Percentiles rank a stretch among this genome's conserved stretches.
Evolutionary conservation across 2,113 vertebrate species (phyloP).

Genomic region (Oryzias javanicus): DNA sequence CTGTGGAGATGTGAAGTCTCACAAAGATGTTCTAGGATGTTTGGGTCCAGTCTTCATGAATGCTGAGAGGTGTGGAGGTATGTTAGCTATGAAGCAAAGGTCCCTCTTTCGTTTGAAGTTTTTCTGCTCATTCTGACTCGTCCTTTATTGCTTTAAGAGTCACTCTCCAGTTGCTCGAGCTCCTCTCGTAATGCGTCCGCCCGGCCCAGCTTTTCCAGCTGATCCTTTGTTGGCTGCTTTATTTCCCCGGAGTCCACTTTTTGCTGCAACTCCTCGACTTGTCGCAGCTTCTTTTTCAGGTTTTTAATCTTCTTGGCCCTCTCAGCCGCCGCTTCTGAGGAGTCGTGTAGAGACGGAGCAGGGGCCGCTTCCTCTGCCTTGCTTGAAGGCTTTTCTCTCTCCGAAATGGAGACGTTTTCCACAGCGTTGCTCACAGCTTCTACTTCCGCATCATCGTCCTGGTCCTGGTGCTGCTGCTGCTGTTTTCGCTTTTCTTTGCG

Average conservation of each 20-base stretch:
- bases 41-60: slow-evolving; percentile 25
- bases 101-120: slow-evolving; percentile 33
- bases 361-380: slow-evolving; percentile 6
- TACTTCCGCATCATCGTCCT: slow-evolving; percentile 54
- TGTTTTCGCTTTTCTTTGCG: slow-evolving; percentile 92
- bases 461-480: slow-evolving; percentile 71
- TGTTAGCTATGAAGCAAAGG: slow-evolving; percentile 38
- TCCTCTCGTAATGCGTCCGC: slow-evolving; percentile 80
- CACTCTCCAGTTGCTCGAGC: slow-evolving; percentile 81
- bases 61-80: slow-evolving; percentile 41
- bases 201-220: slow-evolving; percentile 88
- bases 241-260: slow-evolving; percentile 87
- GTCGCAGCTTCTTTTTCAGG: slow-evolving; percentile 90
- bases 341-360: slow-evolving; percentile 27
- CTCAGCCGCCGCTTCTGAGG: slow-evolving; percentile 64
- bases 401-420: slow-evolving; percentile 71
- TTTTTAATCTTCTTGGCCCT: slow-evolving; percentile 88
- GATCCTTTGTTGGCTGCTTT: slow-evolving; percentile 84
- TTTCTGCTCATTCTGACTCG: slow-evolving; percentile 29
- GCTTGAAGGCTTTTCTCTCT: slow-evolving; percentile 20
- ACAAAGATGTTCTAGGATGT: slow-evolving; percentile 1
- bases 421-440: slow-evolving; percentile 74
- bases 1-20: slow-evolving; percentile 6
- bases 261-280: slow-evolving; percentile 89
- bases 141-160: slow-evolving; percentile 71